These are phyloP conservation scores for Pogonocherus hispidulus DNA, from an alignment of 2,888 invertebrate species.

Conservation along the genomic window DNA sequence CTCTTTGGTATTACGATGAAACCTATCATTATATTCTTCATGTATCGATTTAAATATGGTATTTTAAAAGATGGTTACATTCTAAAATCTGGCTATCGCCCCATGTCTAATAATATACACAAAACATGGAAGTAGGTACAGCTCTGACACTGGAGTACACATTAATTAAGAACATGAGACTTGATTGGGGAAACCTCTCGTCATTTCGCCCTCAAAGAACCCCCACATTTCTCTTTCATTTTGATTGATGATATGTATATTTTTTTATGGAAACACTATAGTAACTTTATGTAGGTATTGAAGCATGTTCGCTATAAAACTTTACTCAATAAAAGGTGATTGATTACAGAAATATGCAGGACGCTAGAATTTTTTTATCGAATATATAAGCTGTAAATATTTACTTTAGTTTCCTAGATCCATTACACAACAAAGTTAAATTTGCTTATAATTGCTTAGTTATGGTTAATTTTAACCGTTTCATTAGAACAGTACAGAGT, in stretches of 20 bases:
- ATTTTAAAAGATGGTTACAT: no score
- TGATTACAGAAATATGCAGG: slow-evolving; percentile 49
- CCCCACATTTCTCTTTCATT: slow-evolving; percentile 45
- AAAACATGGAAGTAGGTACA: no score
- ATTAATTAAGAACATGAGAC: slow-evolving; percentile 52
- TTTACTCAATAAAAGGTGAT: slow-evolving; percentile 46
- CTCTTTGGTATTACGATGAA: no score
- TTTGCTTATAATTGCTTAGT: no score
- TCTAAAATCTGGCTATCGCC: no score
- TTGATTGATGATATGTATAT: slow-evolving; percentile 50
- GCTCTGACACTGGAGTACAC: slow-evolving; percentile 37
- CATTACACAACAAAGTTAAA: not conserved
- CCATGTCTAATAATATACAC: no score
- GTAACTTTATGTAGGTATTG: slow-evolving; percentile 47
- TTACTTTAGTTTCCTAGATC: not conserved
- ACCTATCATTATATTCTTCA: no score
- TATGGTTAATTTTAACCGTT: no score
- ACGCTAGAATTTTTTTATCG: slow-evolving; percentile 36
- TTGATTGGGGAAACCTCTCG: slow-evolving; percentile 42
- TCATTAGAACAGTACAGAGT: no score
- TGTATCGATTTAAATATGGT: no score
- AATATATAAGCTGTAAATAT: slow-evolving; percentile 31
- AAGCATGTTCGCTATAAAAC: slow-evolving; percentile 37
- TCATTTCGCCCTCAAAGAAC: slow-evolving; percentile 45
- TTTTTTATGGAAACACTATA: slow-evolving; percentile 48